A percentile compares a stretch with the other conserved stretches of the same genome.
Conservation (phyloP, 2,113 vertebrate genomes). For the Periophthalmus modestus region DNA sequence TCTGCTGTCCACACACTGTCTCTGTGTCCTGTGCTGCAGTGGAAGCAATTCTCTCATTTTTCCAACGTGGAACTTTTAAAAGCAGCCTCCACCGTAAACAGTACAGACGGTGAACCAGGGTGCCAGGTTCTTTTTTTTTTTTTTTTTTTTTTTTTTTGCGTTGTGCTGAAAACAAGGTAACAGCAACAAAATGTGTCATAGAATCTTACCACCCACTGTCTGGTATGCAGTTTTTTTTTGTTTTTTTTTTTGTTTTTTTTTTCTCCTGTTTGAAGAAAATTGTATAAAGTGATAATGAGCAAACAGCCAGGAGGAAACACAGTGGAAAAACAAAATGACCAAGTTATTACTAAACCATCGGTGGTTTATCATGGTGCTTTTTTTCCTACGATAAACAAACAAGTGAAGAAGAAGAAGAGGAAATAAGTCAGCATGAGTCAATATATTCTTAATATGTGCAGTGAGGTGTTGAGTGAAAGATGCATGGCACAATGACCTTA, state of each 20-base stretch:
- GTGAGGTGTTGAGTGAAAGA: no score
- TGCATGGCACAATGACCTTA: no score
- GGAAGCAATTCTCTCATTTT: constrained; percentile 28
- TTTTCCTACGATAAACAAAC: neutral
- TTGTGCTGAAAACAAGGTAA: constrained; percentile 7
- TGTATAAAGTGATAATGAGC: neutral
- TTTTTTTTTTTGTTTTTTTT: neutral
- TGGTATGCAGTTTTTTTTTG: neutral
- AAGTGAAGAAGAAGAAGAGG: neutral
- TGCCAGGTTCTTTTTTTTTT: neutral
- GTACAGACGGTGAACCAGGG: neutral
- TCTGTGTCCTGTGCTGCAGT: constrained; percentile 18
- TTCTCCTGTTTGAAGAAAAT: neutral
- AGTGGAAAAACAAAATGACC: neutral
- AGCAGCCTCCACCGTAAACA: constrained; percentile 17
- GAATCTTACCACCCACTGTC: neutral
- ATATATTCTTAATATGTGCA: no score
- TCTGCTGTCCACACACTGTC: neutral
- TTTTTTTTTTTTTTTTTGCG: constrained; percentile 22
- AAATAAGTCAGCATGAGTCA: no score
- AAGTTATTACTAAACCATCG: neutral
- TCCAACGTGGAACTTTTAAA: constrained; percentile 17
- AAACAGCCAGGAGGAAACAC: neutral
- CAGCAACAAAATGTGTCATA: neutral
- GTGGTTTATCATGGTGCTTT: neutral